Percentiles rank a stretch among this genome's conserved stretches.
Conservation (phyloP, 2,888 invertebrate genomes). For the Steromphala cineraria region DNA sequence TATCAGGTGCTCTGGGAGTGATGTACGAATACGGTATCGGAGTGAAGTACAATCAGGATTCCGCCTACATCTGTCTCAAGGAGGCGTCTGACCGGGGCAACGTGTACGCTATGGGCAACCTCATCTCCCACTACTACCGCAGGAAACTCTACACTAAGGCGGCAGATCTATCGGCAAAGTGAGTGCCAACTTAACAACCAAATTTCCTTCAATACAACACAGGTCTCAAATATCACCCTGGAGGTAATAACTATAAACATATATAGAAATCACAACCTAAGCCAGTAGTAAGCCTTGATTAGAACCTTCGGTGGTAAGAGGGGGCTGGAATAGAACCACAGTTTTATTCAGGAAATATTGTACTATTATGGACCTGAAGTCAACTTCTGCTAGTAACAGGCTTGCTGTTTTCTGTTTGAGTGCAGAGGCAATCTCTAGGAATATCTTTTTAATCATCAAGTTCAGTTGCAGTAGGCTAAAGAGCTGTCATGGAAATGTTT, state of each 20-base stretch:
- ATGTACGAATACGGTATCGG: slow-evolving; percentile 75
- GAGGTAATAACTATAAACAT: too few species aligned
- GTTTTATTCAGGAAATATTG: too few species aligned
- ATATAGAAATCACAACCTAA: too few species aligned
- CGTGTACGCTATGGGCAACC: slow-evolving; percentile 75
- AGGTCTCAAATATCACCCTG: background rate
- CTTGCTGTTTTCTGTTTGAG: background rate
- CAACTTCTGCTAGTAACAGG: too few species aligned
- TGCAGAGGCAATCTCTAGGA: too few species aligned
- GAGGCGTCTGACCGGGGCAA: slow-evolving; percentile 73
- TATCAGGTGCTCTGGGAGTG: slow-evolving; percentile 73
- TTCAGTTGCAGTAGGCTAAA: too few species aligned
- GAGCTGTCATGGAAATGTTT: too few species aligned
- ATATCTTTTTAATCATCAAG: too few species aligned
- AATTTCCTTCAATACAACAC: background rate
- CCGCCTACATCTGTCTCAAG: slow-evolving; percentile 71
- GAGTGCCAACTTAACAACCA: slow-evolving; percentile 16
- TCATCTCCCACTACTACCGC: slow-evolving; percentile 73
- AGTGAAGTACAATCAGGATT: slow-evolving; percentile 59
- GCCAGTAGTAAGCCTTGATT: too few species aligned
- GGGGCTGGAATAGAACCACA: too few species aligned
- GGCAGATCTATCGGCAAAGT: slow-evolving; percentile 74
- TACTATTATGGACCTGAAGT: too few species aligned
- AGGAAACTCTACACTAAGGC: slow-evolving; percentile 74
- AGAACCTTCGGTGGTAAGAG: too few species aligned